These are phyloP conservation scores for Periparus ater DNA, from an alignment of 2,797 vertebrate genomes.

Conservation along the genomic window DNA sequence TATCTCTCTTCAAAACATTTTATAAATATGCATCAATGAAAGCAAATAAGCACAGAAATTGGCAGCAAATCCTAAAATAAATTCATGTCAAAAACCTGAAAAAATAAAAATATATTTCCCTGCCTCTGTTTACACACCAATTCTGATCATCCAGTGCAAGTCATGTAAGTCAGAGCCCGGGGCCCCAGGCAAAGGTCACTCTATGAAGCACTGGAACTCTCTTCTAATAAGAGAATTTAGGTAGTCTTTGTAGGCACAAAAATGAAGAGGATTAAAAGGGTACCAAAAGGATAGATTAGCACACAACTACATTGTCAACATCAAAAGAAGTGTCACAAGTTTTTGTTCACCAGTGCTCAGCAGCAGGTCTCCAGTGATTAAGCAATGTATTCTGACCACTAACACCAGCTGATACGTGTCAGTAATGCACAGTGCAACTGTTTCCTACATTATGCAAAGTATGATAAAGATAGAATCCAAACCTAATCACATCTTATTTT, in stretches of 20 bases:
- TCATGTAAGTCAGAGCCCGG: not conserved
- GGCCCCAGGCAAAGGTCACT: not conserved
- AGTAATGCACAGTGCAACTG: not conserved
- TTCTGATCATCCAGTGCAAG: not conserved
- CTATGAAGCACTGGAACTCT: not conserved
- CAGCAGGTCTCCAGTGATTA: not conserved
- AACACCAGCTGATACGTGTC: not conserved
- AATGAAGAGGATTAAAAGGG: not conserved
- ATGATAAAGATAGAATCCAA: not conserved
- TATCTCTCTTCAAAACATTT: not conserved
- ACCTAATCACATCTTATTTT: not conserved
- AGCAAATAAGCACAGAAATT: not conserved
- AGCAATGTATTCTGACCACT: not conserved
- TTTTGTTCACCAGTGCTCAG: not conserved
- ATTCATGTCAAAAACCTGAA: not conserved
- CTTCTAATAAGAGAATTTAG: not conserved
- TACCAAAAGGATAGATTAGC: not conserved
- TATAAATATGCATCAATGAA: not conserved
- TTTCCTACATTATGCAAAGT: not conserved
- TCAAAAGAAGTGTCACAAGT: not conserved
- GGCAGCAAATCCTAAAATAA: not conserved
- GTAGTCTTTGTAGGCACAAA: not conserved
- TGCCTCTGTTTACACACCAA: not conserved
- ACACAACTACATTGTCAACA: not conserved
- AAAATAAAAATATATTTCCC: not conserved